Conservation (phyloP, 2,113 vertebrate genomes). For the Catharus fuscescens region DNA sequence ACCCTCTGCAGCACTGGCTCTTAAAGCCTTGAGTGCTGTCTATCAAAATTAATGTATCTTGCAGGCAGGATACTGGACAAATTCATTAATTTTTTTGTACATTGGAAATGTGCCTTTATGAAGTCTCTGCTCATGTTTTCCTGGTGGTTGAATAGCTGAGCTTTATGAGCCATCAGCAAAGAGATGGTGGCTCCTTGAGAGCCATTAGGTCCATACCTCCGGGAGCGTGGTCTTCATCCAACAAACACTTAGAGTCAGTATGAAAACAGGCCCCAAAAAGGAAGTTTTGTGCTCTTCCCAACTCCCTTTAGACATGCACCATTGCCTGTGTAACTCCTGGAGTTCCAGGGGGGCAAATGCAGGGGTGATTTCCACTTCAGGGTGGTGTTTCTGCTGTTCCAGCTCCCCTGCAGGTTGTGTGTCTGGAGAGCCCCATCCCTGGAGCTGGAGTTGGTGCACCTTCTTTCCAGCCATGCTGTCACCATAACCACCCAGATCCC, state of each 20-base stretch:
- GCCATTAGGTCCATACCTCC: conserved; percentile 43
- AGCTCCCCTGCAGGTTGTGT: not conserved
- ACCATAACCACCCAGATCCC: accelerated
- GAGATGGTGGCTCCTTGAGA: conserved; percentile 44
- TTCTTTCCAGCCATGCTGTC: not conserved
- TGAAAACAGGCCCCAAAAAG: not conserved
- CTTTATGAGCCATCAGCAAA: conserved; percentile 25
- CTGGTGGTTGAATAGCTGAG: conserved; percentile 8
- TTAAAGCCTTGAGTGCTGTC: conserved; percentile 63
- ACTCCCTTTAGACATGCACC: not conserved
- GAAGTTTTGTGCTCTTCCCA: not conserved
- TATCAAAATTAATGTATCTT: conserved; percentile 57
- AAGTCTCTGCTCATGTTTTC: conserved; percentile 13
- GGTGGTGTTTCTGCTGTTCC: not conserved
- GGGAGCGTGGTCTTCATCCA: not conserved
- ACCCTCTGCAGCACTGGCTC: conserved; percentile 23
- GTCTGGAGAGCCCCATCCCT: not conserved
- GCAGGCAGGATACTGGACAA: conserved; percentile 31
- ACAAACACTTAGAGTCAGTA: not conserved
- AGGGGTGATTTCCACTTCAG: not conserved
- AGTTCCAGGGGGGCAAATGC: not conserved
- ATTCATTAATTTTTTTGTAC: conserved; percentile 57
- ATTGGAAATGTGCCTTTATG: conserved; percentile 43
- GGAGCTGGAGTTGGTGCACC: accelerated
- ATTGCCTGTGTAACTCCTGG: accelerated